Conservation (phyloP, 2,888 invertebrate species). For the Drosophila yooni region DNA sequence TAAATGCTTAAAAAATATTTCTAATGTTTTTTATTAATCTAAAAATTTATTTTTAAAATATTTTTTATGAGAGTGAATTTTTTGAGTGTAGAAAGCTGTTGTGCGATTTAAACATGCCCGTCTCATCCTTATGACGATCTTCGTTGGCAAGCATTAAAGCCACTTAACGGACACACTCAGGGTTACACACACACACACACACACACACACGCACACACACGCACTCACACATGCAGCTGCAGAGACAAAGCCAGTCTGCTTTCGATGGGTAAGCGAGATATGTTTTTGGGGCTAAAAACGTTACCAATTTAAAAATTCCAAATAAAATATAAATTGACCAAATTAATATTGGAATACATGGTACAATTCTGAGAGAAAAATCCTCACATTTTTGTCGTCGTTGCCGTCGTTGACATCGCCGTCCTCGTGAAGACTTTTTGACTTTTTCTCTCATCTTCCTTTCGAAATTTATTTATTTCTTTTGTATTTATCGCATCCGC, state of each 20-base stretch:
- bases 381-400: conserved; percentile 74
- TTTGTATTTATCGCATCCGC: conserved; percentile 14
- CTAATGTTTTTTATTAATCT: conserved; percentile 3
- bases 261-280: conserved; percentile 73
- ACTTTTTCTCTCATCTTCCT: conserved; percentile 20
- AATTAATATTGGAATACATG: conserved; percentile 84
- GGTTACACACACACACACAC: conserved; percentile 21
- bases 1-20: background rate
- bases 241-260: conserved; percentile 37
- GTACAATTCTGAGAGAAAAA: conserved; percentile 85
- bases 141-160: conserved; percentile 64
- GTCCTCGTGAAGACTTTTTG: conserved; percentile 18
- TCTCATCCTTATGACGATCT: conserved; percentile 64
- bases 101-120: conserved; percentile 7
- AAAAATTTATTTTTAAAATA: background rate
- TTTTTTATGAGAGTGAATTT: background rate
- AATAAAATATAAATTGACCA: conserved; percentile 85
- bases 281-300: conserved; percentile 68
- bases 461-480: conserved; percentile 11
- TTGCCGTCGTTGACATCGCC: conserved; percentile 32
- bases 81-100: conserved; percentile 23
- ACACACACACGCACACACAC: background rate
- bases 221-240: background rate
- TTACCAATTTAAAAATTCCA: conserved; percentile 85
- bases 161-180: conserved; percentile 69